These are phyloP conservation scores for Atlantisia rogersi DNA, from an alignment of 2,113 vertebrate species.

Conservation along the genomic window DNA sequence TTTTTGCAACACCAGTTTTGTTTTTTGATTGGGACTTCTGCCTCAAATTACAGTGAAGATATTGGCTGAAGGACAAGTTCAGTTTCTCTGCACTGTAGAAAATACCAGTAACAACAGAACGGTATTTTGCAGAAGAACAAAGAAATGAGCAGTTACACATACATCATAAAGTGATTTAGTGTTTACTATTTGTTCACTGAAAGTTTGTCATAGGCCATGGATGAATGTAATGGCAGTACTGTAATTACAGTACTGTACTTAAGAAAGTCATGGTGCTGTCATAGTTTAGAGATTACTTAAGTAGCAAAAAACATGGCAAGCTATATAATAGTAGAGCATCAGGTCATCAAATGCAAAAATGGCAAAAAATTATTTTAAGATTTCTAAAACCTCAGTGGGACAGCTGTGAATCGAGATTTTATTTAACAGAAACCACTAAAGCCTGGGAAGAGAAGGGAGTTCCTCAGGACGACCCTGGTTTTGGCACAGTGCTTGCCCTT, in stretches of 20 bases:
- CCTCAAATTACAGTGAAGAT: background rate
- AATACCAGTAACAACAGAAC: background rate
- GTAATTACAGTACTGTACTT: background rate
- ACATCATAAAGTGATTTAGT: background rate
- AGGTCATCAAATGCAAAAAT: slow-evolving; percentile 16
- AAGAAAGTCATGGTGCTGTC: background rate
- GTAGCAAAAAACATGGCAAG: background rate
- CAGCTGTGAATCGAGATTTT: background rate
- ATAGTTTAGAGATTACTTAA: background rate
- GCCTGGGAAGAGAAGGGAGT: background rate
- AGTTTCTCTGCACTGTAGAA: background rate
- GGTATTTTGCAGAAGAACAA: background rate
- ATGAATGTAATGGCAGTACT: background rate
- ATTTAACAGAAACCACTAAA: slow-evolving; percentile 21
- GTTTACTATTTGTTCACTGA: background rate
- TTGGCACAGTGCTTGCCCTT: background rate
- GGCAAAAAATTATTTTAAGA: background rate
- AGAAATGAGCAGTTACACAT: background rate
- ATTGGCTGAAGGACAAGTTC: background rate
- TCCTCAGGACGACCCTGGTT: background rate
- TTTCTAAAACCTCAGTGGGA: background rate
- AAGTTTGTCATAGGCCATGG: background rate
- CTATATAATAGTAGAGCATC: background rate
- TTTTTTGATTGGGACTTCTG: background rate
- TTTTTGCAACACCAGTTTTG: background rate